Conservation (phyloP, 2,113 vertebrate genomes). For the Mesembrinibis cayennensis region DNA sequence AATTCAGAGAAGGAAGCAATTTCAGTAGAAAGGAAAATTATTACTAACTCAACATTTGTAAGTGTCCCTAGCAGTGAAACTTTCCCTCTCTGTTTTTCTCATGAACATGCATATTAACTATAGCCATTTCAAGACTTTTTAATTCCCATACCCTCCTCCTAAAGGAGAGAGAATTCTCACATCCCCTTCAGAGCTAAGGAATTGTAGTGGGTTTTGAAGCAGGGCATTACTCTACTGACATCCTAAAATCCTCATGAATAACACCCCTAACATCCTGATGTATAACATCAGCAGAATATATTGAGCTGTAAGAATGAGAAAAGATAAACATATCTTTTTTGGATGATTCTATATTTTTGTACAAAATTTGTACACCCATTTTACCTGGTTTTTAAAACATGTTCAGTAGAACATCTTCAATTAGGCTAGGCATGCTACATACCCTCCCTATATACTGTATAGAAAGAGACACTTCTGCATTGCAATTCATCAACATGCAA, state of each 20-base stretch:
- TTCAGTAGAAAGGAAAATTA: not conserved
- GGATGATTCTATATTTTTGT: not conserved
- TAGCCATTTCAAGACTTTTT: not conserved
- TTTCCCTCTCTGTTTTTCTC: not conserved
- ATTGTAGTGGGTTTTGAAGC: not conserved
- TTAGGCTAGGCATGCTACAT: not conserved
- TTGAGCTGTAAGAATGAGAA: not conserved
- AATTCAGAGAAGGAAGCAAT: not conserved
- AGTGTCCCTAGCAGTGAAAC: not conserved
- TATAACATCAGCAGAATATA: not conserved
- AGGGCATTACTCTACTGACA: not conserved
- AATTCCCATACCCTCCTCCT: not conserved
- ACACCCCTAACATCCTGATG: not conserved
- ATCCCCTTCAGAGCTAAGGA: not conserved
- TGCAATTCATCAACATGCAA: slow-evolving; percentile 46
- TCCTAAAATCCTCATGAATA: not conserved
- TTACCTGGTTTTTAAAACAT: not conserved
- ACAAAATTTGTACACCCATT: not conserved
- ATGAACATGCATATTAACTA: not conserved
- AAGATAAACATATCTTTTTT: not conserved
- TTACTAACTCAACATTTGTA: not conserved
- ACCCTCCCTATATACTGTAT: not conserved
- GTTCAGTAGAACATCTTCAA: not conserved
- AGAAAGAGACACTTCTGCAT: not conserved
- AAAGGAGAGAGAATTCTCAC: not conserved